Percentiles rank a stretch among this genome's conserved stretches.
Evolutionary conservation across 2,888 invertebrate genomes (phyloP).

Genomic region (Ophraella communa): DNA sequence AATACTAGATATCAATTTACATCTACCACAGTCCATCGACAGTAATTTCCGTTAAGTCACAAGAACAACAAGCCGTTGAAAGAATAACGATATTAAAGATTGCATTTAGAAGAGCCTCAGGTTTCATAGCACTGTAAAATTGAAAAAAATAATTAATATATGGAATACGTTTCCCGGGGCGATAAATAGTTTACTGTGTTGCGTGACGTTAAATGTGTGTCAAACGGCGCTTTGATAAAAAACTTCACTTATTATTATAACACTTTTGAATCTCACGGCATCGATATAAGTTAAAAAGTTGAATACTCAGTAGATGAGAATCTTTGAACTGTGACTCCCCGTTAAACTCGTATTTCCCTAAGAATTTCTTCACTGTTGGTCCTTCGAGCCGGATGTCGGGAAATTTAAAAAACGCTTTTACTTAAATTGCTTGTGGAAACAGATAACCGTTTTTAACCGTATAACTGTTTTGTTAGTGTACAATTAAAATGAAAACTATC

Average conservation of each 20-base stretch:
- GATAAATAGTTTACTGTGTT: background rate
- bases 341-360: background rate
- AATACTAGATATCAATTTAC: no score
- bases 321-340: background rate
- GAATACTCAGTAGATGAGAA: background rate
- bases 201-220: background rate
- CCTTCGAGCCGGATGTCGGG: no score
- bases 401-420: no score
- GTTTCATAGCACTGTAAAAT: background rate
- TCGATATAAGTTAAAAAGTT: background rate
- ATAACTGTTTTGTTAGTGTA: background rate
- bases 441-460: no score
- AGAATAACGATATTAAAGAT: no score
- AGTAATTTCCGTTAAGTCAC: background rate
- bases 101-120: background rate
- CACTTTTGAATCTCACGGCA: background rate
- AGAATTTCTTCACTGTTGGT: no score
- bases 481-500: background rate
- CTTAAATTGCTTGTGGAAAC: no score
- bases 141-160: background rate
- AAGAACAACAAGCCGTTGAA: background rate
- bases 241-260: background rate
- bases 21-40: no score
- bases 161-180: background rate
- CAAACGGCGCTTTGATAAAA: background rate